Base-by-base conservation (phyloP, 2,888 invertebrate genomes). In the Pollenia angustigena region DNA sequence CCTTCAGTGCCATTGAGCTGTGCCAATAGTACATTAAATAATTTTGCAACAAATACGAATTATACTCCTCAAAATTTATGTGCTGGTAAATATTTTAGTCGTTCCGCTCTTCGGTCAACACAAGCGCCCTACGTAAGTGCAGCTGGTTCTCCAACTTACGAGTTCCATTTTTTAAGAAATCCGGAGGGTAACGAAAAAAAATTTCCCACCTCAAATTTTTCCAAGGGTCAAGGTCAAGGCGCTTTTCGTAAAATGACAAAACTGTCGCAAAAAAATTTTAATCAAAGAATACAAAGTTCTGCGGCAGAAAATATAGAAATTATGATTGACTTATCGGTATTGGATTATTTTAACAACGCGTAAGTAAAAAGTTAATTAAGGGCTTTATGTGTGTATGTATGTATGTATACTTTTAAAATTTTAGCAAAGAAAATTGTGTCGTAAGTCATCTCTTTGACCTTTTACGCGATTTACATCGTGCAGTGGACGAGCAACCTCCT, bases 391-490 rank as follows among this genome's bases (percentile, higher is more conserved):
- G 14, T 10, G 4, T 10, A 58, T 16, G 0, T 1, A 50, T 10
- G 12, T n/a, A 18, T 9, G n/a, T n/a, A 50, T 42, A 40, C 40
- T 40, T 54, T 16, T 1, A 23, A 1, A 50, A 18, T 74, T 82
- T 23, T 62, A 92, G 91, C 58, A 44, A 54, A 32, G 88, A 89
- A 44, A 79, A 60, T 12, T 90, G 88, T 81, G 23, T 74, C 4
- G 88, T 91, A 4, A 4, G 87, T 54, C 89, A 89, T 7, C 69
- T 92, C 6, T 85, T 92, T 76, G 76, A 87, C 2, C 50, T 90
- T 0, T 90, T 92, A 40, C 88, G 87, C 4, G 88, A 90, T 9
- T 50, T 92, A 69, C 90, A 92, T 76, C 88, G 89, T 52, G 89
- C 89, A n/a, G 62, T 92, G 0, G 85, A 83, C 14, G 88, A 90